Base-by-base conservation (phyloP, 2,888 invertebrate species). In the Spicauda simplicius region DNA sequence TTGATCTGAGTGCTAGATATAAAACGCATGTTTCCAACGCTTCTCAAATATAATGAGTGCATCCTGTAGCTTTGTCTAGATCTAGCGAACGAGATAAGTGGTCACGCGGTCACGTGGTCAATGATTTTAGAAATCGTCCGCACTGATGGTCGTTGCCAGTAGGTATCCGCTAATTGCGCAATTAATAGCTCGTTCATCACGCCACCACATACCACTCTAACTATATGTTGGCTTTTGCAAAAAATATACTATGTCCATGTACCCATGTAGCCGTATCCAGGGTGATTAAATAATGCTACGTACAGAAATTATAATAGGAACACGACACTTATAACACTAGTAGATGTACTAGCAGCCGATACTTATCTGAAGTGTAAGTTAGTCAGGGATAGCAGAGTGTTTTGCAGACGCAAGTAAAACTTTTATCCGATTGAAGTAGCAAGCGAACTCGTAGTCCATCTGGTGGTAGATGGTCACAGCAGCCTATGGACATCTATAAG, bases 81-180 rank as follows among this genome's bases (percentile, higher is more conserved):
- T 7, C 33, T 16, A 48, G 48, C 11, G 1, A 2, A 6, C 45
- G 48, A 58, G 45, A 58, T 58, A 57, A 63, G 64, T 56, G 53
- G 59, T 55, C 59, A 66, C 48, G 65, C 59, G 59, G 65, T 48
- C 65, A 66, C 59, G 54, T 66, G 59, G 65, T 54, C 59, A 66
- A 60, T 65, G 64, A 60, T 71, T 71, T 73, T 73, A 74, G 72
- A 71, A 73, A 73, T 70, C 74, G 70, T 64, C 68, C 67, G 70
- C 64, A 70, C 71, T 78, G 75, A 76, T 74, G 71, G 71, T 77
- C 72, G 81, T 81, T 81, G 79, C 75, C 7, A n/a, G 54, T 59
- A 59, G 63, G 78, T 76, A 80, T 78, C 81, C 74, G 75, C 73
- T 82, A 82, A 84, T 82, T 80, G 78, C 74, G 74, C 77, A 74